Conservation (phyloP, 2,888 invertebrate species). For the Drosophila mimica region DNA sequence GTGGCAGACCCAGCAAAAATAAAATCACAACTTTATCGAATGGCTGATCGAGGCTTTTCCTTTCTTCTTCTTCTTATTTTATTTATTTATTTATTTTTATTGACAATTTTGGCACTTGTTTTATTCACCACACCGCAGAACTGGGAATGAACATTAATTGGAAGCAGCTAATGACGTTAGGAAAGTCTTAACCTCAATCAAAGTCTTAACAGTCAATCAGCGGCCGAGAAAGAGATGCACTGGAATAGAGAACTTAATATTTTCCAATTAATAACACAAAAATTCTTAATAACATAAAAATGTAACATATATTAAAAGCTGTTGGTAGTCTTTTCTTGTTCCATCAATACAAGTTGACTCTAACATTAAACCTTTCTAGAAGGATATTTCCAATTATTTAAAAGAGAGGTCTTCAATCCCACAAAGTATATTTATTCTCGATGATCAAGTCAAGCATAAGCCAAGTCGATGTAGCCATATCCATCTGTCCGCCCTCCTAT, state of each 20-base stretch:
- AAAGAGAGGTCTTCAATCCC: background rate
- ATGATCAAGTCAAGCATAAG: background rate
- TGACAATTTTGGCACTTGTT: slow-evolving; percentile 30
- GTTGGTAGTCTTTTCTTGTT: background rate
- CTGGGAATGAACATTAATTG: slow-evolving; percentile 42
- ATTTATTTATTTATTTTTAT: background rate
- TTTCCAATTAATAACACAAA: too few relatives aligned
- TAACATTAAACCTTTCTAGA: background rate
- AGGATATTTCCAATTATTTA: background rate
- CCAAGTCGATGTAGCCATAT: background rate
- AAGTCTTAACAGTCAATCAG: too few relatives aligned
- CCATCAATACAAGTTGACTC: background rate
- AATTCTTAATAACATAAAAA: too few relatives aligned
- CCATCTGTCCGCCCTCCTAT: background rate
- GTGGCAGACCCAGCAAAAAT: slow-evolving; percentile 15
- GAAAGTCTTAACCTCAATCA: background rate
- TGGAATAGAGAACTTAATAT: background rate
- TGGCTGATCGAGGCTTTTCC: slow-evolving; percentile 34
- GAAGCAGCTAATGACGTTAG: background rate
- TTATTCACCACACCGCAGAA: slow-evolving; percentile 4
- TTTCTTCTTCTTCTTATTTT: background rate
- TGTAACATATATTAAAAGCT: background rate
- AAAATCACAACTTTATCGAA: slow-evolving; percentile 36
- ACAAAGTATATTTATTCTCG: background rate
- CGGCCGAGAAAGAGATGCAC: background rate